Evolutionary conservation across 2,113 vertebrate genomes (phyloP).

Genomic region (Origma solitaria): DNA sequence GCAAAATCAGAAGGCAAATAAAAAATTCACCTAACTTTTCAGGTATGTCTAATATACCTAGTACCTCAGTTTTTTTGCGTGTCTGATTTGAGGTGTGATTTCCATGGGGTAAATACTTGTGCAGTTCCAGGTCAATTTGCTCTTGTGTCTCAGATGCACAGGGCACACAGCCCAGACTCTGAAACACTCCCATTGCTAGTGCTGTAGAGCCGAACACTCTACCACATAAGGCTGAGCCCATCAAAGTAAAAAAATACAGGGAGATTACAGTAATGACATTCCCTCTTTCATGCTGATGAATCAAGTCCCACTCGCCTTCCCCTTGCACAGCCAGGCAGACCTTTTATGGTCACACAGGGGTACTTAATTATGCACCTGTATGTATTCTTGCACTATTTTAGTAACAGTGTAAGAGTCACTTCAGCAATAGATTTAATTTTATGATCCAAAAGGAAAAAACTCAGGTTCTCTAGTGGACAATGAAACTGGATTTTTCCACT

Average conservation of each 20-base stretch:
- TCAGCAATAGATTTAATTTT: constrained; percentile 55
- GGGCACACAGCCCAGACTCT: neutral
- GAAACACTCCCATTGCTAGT: neutral
- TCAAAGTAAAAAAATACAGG: neutral
- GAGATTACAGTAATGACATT: neutral
- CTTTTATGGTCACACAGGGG: constrained; percentile 28
- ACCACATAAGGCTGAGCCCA: neutral
- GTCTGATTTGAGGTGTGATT: neutral
- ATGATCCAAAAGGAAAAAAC: constrained; percentile 55
- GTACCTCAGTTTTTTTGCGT: rapidly evolving
- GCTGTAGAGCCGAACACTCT: neutral
- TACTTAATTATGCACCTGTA: constrained; percentile 43
- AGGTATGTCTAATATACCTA: neutral
- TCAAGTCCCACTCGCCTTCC: neutral
- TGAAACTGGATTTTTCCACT: constrained; percentile 44
- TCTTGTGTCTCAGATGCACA: neutral
- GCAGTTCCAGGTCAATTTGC: neutral
- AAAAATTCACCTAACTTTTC: neutral
- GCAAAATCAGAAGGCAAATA: neutral
- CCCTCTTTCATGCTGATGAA: constrained; percentile 2
- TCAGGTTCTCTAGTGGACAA: constrained; percentile 47
- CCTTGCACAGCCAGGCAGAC: neutral
- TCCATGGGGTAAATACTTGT: neutral
- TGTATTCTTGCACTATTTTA: neutral
- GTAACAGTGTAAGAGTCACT: constrained; percentile 39